Base-by-base conservation (phyloP, 2,888 invertebrate genomes). In the Leptopilina drosophilae region DNA sequence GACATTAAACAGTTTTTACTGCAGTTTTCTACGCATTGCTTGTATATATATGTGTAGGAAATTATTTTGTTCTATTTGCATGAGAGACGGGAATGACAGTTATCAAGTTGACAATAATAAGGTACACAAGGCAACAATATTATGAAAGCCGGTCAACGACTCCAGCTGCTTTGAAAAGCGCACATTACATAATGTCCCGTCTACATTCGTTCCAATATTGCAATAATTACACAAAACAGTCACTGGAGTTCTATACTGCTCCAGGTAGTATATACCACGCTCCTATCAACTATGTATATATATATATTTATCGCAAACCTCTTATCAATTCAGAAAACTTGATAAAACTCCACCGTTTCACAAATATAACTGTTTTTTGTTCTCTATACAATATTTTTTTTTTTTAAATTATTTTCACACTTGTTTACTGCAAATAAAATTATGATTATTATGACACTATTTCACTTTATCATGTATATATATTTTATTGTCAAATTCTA, bases 141-240 rank as follows among this genome's bases (percentile, higher is more conserved):
- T 49, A 69, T 26, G 53, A 69, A 69, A 69, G 53, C 12, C 33
- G 56, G 73, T 40, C 73, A 33, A 56, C n/a, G 73, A 73, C 73
- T 56, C n/a, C 7, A 73, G 73, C n/a, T 56, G 53, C 62, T 62
- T 53, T 69, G 4, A 53, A 26, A 56, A 56, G 62, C 7, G 42
- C n/a, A 73, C 33, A 53, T 56, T 56, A 56, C n/a, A 56, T 73
- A 56, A 69, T 69, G 56, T 73, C 33, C n/a, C 8, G 26, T 40
- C 33, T 33, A 33, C 53, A 49, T 49, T 73, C 14, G n/a, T n/a
- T 53, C 33, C 40, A 12, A 56, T 56, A 33, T 40, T 73, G n/a
- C 5, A 73, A 73, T 56, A 73, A 64, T 62, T 62, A 62, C 20
- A 59, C 59, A 59, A 59, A 62, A 20, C 62, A 62, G n/a, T 20